Percentiles rank a stretch among this genome's conserved stretches.
Conservation (phyloP, 2,797 vertebrate species). For the Xiphorhynchus erythropygius region DNA sequence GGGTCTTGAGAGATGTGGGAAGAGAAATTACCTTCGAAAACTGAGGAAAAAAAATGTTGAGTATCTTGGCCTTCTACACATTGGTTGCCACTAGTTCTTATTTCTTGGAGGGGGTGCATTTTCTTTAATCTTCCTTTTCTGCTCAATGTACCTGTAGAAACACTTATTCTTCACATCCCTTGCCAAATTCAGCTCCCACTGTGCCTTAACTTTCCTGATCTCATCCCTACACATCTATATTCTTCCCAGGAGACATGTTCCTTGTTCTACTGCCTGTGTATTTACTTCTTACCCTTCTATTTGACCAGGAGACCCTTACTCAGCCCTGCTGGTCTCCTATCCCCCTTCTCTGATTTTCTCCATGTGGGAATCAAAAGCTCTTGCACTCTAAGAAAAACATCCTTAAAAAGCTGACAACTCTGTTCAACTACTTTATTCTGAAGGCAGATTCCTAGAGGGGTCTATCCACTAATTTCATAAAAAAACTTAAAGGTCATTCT, state of each 20-base stretch:
- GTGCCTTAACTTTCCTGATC: background rate
- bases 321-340: background rate
- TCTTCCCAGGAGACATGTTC: background rate
- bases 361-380: background rate
- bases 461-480: background rate
- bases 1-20: background rate
- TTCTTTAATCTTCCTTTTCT: background rate
- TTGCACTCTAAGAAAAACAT: background rate
- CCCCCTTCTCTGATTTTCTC: background rate
- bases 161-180: background rate
- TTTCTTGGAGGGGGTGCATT: background rate
- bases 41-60: background rate
- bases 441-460: fast-evolving
- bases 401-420: background rate
- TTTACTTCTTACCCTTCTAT: background rate
- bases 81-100: background rate
- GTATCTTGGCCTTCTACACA: background rate
- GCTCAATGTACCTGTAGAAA: background rate
- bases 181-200: background rate
- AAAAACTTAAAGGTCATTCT: background rate
- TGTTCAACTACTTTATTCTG: background rate
- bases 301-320: background rate
- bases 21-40: background rate
- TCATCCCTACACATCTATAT: background rate
- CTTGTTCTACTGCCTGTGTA: background rate